Evolutionary conservation across 1,140 invertebrate genomes (phyloP), one percentile per base, ranked within the genome.

Genomic region (Monochamus saltuarius): DNA sequence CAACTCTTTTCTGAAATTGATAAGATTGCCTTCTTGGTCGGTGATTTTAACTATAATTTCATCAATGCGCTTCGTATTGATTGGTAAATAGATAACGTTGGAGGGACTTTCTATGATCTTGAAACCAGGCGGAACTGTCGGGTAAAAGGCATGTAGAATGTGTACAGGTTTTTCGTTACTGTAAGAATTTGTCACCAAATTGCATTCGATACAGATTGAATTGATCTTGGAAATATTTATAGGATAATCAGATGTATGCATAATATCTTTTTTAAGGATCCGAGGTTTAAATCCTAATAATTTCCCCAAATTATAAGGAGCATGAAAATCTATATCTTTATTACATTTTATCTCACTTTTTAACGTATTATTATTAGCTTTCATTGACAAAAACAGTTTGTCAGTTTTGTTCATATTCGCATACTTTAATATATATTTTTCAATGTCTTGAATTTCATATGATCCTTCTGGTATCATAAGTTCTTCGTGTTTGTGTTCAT

Each of bases 71-170:
- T 11, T 3, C 1, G 47, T 35, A 35, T 50, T 50, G 11, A 29
- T 50, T 53, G 64, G 72, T 56, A 73, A 56, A 67, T 75, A 76
- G 61, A 75, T 76, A 36, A 75, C 63, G 29, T 70, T 64, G 7
- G n/a, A 22, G 10, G 69, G 68, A 34, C 40, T 57, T 69, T 75
- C 68, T 9, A 66, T 55, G 17, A 73, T 70, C 66, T 71, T 71
- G 64, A 66, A 68, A 14, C 65, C 70, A 22, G 66, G 63, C 35
- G 60, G 43, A 13, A 71, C 66, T 6, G 7, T 39, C 42, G 68
- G 61, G 35, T 65, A 70, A 64, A 77, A 76, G 51, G 70, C 60
- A 53, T 76, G 68, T 51, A 77, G 54, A 19, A 60, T 69, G 61
- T 75, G 73, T 9, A 62, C 63, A 40, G 49, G 40, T 40, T 49